Base-by-base conservation (phyloP, 2,113 vertebrate genomes). In the Brachyhypopomus occidentalis region DNA sequence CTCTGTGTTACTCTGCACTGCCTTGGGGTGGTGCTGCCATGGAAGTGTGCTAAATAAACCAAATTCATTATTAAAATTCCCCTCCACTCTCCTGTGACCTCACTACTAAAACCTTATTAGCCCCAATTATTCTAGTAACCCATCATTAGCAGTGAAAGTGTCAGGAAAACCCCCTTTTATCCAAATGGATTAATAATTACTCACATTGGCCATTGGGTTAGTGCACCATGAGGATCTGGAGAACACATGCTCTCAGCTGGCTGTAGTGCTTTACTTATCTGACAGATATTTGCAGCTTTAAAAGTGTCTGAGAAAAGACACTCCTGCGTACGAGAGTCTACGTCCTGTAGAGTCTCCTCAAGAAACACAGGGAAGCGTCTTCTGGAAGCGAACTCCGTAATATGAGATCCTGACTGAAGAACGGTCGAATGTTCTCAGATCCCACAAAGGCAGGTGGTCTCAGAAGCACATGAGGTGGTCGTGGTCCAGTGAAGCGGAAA, bases 191-290 rank as follows among this genome's bases (percentile, higher is more conserved):
- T 14, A 64, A 34, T 30, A 27, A 23, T 52, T 73, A 79, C 77
- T 84, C 82, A 80, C 72, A 36, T 66, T 84, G 36, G 38, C 74
- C 82, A 80, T 60, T 79, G 64, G 69, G 12, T 67, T 55, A 11
- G 73, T 25, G 11, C 16, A 19, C 11, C 30, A 48, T 64, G 78
- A 59, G 19, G n/a, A 63, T 38, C 66, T 69, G 34, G 23, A 62
- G 41, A 55, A 12, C 36, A 52, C 19, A 20, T 22, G 38, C 19
- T 75, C 62, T 71, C 19, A 74, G 30, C 59, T 55, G 56, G 38
- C n/a, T 3, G 19, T 11, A 3, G n/a, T 5, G 58, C 34, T 19
- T 62, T 62, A 63, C 2, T 52, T 70, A 25, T 45, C 34, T 19
- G 17, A 72, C 23, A 30, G 60, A 9, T 19, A 11, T 17, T 27